Conservation (phyloP, 2,888 invertebrate genomes). For the Drosophila prostipennis region DNA sequence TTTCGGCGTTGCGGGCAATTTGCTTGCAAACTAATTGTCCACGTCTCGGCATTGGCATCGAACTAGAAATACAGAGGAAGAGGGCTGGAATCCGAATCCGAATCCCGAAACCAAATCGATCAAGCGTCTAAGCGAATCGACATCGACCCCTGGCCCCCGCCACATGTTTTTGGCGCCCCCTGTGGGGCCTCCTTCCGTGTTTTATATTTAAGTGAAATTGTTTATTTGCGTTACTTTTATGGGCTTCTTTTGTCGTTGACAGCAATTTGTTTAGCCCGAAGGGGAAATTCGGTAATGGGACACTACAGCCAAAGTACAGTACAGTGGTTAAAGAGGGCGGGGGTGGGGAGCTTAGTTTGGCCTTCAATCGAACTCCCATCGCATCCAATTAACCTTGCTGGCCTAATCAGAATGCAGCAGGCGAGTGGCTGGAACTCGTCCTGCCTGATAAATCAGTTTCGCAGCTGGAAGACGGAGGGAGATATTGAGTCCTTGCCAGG, state of each 20-base stretch:
- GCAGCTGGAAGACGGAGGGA: not conserved
- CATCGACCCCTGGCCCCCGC: not conserved
- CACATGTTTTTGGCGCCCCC: conserved; percentile 1
- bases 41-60: conserved; percentile 31
- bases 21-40: conserved; percentile 67
- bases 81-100: no score
- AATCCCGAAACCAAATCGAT: conserved; percentile 55
- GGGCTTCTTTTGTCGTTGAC: conserved; percentile 64
- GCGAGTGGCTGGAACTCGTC: conserved; percentile 9
- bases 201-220: conserved; percentile 68
- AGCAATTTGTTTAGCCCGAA: conserved; percentile 60
- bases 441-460: conserved; percentile 19
- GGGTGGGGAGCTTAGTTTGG: conserved; percentile 4
- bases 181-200: conserved; percentile 44
- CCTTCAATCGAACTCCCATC: conserved; percentile 54
- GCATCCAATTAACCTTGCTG: conserved; percentile 77
- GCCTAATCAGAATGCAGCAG: conserved; percentile 74
- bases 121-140: conserved; percentile 53
- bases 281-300: conserved; percentile 30
- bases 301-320: not conserved
- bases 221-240: conserved; percentile 74
- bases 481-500: conserved; percentile 22
- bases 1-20: conserved; percentile 66
- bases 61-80: not conserved
- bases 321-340: not conserved